A percentile compares a stretch with the other conserved stretches of the same genome.
Evolutionary conservation across 2,888 invertebrate species (phyloP).

Genomic region (Periphyllus acericola): DNA sequence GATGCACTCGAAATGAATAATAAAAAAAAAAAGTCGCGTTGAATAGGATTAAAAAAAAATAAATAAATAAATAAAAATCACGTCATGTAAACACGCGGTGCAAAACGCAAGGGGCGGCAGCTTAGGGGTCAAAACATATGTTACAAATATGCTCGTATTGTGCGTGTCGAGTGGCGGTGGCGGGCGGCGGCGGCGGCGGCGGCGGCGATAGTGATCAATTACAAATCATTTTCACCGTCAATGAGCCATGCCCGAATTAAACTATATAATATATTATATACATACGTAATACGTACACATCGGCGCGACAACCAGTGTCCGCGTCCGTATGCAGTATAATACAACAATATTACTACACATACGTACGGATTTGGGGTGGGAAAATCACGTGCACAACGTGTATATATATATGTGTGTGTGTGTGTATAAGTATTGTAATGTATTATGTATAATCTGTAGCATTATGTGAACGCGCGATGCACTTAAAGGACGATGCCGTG

Average conservation of each 20-base stretch:
- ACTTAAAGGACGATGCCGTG: neutral
- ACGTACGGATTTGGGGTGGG: neutral
- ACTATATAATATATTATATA: constrained; percentile 16
- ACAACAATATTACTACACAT: neutral
- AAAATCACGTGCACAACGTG: neutral
- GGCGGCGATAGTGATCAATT: constrained; percentile 51
- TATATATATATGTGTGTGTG: too few relatives aligned
- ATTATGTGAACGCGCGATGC: neutral
- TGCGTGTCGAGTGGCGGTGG: constrained; percentile 25
- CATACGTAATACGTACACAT: neutral
- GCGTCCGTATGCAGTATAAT: neutral
- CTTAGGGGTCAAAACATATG: constrained; percentile 60
- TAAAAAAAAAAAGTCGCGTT: constrained; percentile 1
- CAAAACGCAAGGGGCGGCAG: constrained; percentile 29
- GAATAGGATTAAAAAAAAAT: constrained; percentile 26
- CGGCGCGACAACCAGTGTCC: neutral
- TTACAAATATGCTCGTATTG: constrained; percentile 31
- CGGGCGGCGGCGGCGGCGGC: constrained; percentile 5
- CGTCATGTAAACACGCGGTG: constrained; percentile 55
- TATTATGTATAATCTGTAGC: neutral
- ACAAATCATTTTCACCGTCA: constrained; percentile 58
- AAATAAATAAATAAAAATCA: constrained; percentile 22
- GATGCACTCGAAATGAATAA: constrained; percentile 29
- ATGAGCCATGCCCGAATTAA: constrained; percentile 55
- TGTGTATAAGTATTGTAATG: neutral